Evolutionary conservation across 2,888 invertebrate species (phyloP), one percentile per base, ranked within the genome.

Genomic region (Caenorhabditis sp.): DNA sequence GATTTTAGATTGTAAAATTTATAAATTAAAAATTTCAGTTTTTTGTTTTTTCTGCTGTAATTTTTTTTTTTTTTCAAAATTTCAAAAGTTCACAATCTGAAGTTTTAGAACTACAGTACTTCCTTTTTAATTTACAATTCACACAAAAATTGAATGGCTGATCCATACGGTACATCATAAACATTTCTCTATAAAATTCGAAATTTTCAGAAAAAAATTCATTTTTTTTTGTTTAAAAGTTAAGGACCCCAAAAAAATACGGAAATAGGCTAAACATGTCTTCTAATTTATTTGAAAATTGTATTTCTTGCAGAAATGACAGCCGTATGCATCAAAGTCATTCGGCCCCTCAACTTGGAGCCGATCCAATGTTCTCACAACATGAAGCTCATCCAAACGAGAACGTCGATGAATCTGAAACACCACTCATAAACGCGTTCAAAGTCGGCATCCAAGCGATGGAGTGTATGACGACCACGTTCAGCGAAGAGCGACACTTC

Each of bases 301-400:
- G 31, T 31, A 31, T 31, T 31, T 58, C 58, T 68, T 72, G 36
- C 62, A 65, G 66, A 24, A 37, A 49, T 14, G 67, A 72, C 21
- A 17, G n/a, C 27, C 58, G 76, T 21, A 66, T 84, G 5, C 84
- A 84, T 43, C 77, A 77, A 50, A 84, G 83, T 58, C 84, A 82
- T 27, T 84, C 84, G 19, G 84, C 84, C 17, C 84, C 84, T 12
- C 81, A 81, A 50, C 72, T 84, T 27, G 66, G 66, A 0, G 65
- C 60, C 5, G 63, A 14, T 17, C 12, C 17, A n/a, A n/a, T n/a
- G n/a, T n/a, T n/a, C 14, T 17, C 43, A 21, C 24, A 24, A 10
- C 24, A 27, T 12, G 26, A 27, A 27, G 24, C 55, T 26, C 26
- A 1, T 31, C 10, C 31, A 31, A 31, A 31, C 10, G 31, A 31